Evolutionary conservation across 1,140 invertebrate species (phyloP).

Genomic region (Glossosoma conforme): DNA sequence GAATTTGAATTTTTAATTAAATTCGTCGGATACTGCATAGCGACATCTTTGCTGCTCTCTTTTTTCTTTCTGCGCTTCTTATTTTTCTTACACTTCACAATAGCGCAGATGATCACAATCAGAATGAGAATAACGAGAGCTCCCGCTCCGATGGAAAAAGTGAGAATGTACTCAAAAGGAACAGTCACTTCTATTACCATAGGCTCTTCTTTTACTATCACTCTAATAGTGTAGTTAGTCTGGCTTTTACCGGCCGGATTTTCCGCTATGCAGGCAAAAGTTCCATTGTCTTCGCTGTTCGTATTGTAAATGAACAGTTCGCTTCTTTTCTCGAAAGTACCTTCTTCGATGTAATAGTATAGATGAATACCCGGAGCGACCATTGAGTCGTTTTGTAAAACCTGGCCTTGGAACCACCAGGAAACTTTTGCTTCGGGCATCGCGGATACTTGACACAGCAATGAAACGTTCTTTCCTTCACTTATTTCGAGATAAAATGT

Average conservation of each 20-base stretch:
- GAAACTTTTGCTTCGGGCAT: constrained; percentile 71
- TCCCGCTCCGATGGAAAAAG: constrained; percentile 57
- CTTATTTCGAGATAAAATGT: constrained; percentile 68
- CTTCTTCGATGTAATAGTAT: constrained; percentile 64
- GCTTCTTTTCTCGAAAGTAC: constrained; percentile 64
- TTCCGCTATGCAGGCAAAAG: constrained; percentile 74
- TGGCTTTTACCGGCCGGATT: constrained; percentile 72
- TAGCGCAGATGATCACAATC: constrained; percentile 55
- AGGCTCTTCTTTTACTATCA: constrained; percentile 66
- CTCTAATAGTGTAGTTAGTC: constrained; percentile 71
- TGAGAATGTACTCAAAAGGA: constrained; percentile 63
- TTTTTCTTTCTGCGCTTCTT: constrained; percentile 52
- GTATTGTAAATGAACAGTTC: constrained; percentile 72
- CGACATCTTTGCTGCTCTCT: constrained; percentile 48
- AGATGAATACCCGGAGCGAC: constrained; percentile 58
- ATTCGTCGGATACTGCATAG: constrained; percentile 45
- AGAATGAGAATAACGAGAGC: constrained; percentile 57
- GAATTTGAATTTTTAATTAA: constrained; percentile 42
- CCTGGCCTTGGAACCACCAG: constrained; percentile 75
- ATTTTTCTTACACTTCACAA: constrained; percentile 57
- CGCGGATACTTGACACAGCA: constrained; percentile 72
- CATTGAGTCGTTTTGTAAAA: constrained; percentile 65
- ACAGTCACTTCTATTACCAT: constrained; percentile 59
- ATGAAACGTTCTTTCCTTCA: constrained; percentile 72
- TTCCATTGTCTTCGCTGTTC: constrained; percentile 71